Conservation (phyloP, 2,888 invertebrate species). For the Drosophila paracracens region DNA sequence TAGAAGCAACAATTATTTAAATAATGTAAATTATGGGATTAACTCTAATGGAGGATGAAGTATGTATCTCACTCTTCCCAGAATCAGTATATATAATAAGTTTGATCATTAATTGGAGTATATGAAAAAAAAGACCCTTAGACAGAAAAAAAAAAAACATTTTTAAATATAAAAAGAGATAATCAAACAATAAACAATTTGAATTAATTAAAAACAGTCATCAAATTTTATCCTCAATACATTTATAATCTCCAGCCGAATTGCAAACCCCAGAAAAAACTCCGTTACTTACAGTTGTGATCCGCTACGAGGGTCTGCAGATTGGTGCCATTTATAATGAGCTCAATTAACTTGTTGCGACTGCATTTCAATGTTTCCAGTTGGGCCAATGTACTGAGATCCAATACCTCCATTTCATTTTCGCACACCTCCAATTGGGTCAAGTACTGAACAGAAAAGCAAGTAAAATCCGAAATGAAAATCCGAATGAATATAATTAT, state of each 20-base stretch:
- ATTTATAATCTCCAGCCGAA: neutral
- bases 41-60: neutral
- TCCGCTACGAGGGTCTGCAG: constrained; percentile 92
- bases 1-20: neutral
- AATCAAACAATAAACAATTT: neutral
- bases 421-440: constrained; percentile 93
- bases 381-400: constrained; percentile 91
- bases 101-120: neutral
- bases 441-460: constrained; percentile 88
- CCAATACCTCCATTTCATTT: constrained; percentile 93
- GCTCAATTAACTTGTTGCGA: constrained; percentile 90
- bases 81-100: too few relatives aligned
- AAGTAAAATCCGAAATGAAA: neutral
- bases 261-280: neutral
- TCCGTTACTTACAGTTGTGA: constrained; percentile 86
- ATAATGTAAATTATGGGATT: neutral
- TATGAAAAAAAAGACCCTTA: neutral
- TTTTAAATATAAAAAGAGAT: neutral
- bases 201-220: neutral
- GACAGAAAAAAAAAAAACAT: accelerated
- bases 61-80: neutral
- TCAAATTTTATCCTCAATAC: neutral
- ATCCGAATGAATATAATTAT: neutral
- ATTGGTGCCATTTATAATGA: constrained; percentile 91
- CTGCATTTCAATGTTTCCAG: constrained; percentile 92